Evolutionary conservation across 1,140 invertebrate genomes (phyloP), one percentile per base, ranked within the genome.

Genomic region (Centruroides vittatus): DNA sequence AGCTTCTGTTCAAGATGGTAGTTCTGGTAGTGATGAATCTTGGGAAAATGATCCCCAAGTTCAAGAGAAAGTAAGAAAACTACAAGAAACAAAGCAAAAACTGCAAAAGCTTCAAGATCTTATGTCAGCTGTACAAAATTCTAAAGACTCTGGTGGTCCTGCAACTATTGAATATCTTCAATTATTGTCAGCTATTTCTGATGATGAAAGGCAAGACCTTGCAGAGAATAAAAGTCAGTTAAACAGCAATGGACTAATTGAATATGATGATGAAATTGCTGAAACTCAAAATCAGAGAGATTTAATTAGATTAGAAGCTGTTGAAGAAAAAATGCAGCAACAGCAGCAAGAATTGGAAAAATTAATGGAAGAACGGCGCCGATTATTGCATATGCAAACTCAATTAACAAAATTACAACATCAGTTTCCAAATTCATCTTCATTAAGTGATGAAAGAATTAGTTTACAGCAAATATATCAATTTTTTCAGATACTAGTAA

Each of bases 1-100:
- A 41, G 35, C 47, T 9, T 35, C 51, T 23, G 35, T 13, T 49
- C 47, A 52, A 47, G 48, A 34, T 55, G 23, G 6, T 12, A 36
- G 36, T 55, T 41, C 51, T 47, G 12, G 4, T 54, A 7, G n/a
- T 5, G 35, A 23, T 13, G 49, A 51, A 51, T 41, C 5, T 41
- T 56, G 34, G 47, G 11, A 47, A 9, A 35, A 52, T 13, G 36
- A 23, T 47, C 36, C 56, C 5, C 48, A 53, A 61, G 52, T 57
- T 23, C 49, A 57, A 53, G 55, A 57, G 5, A 61, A 57, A 57
- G 48, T 61, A 5, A 60, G 59, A n/a, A 60, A 59, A 46, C 48
- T 53, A 7, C 5, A 52, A 13, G 50, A 7, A 3, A 57, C 51
- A 36, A 34, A 58, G 10, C 35, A 55, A 10, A 56, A 62, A 35